Conservation (phyloP, 2,797 vertebrate genomes). For the Lepus townsendii region DNA sequence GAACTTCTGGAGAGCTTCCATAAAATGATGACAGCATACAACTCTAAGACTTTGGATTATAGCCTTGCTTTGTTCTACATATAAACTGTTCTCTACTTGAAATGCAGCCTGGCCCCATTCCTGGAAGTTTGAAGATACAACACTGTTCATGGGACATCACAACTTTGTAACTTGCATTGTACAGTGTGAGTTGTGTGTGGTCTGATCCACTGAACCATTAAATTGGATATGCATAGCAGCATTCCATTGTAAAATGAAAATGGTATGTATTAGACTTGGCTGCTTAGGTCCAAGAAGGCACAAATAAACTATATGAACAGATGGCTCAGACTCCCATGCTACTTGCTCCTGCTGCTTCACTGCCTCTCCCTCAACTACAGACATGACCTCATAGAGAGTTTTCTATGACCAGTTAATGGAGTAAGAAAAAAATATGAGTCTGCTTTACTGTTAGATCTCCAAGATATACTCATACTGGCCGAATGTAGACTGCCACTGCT, state of each 20-base stretch:
- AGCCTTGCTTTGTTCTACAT: not conserved
- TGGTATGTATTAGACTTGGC: slow-evolving; percentile 27
- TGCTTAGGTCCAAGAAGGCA: slow-evolving; percentile 41
- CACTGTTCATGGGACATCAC: slow-evolving; percentile 59
- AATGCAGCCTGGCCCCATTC: slow-evolving; percentile 15
- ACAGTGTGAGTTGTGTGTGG: slow-evolving; percentile 61
- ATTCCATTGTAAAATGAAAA: slow-evolving; percentile 68
- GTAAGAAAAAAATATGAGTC: not conserved
- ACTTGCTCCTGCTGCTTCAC: slow-evolving; percentile 11
- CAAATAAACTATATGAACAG: slow-evolving; percentile 60
- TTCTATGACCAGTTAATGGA: slow-evolving; percentile 26
- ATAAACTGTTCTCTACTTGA: slow-evolving; percentile 41
- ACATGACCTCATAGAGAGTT: slow-evolving; percentile 1
- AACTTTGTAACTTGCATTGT: slow-evolving; percentile 53
- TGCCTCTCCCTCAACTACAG: not conserved
- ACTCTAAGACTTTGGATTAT: not conserved
- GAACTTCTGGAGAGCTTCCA: not conserved
- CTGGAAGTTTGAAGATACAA: slow-evolving; percentile 29
- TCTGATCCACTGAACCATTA: slow-evolving; percentile 67
- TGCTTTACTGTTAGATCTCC: slow-evolving; percentile 26
- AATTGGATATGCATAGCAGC: slow-evolving; percentile 60
- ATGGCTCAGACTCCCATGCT: slow-evolving; percentile 34
- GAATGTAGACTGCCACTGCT: not conserved
- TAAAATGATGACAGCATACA: not conserved
- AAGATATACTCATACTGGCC: not conserved